A percentile compares a stretch with the other conserved stretches of the same genome.
These are phyloP conservation scores for Patiria pectinifera DNA, from an alignment of 53 echinoderm and acorn worm species.

Conservation along the genomic window DNA sequence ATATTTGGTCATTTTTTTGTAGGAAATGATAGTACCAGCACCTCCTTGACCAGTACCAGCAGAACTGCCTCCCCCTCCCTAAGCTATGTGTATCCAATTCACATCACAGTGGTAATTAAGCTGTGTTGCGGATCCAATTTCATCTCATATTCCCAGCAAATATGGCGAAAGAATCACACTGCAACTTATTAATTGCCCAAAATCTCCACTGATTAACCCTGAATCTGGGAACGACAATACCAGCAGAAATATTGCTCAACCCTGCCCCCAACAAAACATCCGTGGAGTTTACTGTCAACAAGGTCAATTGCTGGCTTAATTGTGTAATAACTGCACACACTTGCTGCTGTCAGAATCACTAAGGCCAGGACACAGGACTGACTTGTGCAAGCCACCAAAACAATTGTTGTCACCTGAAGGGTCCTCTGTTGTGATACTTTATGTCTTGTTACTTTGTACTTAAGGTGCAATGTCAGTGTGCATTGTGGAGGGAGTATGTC, in stretches of 20 bases:
- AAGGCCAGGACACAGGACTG: neutral
- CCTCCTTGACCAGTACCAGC: too few species aligned
- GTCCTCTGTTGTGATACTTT: neutral
- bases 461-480: neutral
- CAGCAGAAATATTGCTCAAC: conserved; percentile 6
- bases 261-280: neutral
- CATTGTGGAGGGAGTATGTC: neutral
- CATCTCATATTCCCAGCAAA: neutral
- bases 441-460: neutral
- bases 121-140: neutral
- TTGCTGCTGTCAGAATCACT: conserved; percentile 10
- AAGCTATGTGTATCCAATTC: neutral
- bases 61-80: too few species aligned
- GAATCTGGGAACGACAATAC: neutral
- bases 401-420: neutral
- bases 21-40: too few species aligned
- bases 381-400: neutral
- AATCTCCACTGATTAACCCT: conserved; percentile 1
- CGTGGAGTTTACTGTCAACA: neutral
- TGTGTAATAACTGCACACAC: conserved; percentile 25
- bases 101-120: neutral
- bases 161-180: neutral
- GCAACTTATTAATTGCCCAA: neutral
- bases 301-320: conserved; percentile 4
- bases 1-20: too few species aligned